phyloP scores from a whole-genome alignment of 2,888 invertebrate species.

The Lathronympha strigana region DNA sequence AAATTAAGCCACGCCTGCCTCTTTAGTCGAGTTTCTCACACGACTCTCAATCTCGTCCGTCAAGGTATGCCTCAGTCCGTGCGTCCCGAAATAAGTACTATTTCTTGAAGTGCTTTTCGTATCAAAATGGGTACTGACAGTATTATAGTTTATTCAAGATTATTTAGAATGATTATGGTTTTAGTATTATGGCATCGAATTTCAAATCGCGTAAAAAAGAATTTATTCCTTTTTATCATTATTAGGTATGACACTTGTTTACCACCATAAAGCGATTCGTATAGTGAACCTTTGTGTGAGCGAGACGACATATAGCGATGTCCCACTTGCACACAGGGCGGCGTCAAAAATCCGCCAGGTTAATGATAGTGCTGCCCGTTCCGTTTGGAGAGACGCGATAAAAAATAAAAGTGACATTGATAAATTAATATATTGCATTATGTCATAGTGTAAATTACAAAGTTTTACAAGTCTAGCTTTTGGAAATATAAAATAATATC shows the following conservation, averaged over 20 bases:
- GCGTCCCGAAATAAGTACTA: constrained; percentile 16
- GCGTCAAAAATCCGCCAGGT: no score
- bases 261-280: no score
- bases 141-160: background rate
- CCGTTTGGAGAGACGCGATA: constrained; percentile 18
- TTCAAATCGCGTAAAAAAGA: background rate
- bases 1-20: background rate
- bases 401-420: constrained; percentile 41
- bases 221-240: background rate
- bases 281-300: no score
- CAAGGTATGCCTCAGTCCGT: constrained; percentile 2
- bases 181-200: constrained; percentile 4
- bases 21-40: background rate
- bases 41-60: constrained; percentile 6
- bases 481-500: constrained; percentile 43
- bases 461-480: constrained; percentile 39
- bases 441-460: constrained; percentile 42
- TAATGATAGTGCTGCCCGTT: no score
- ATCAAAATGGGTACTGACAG: constrained; percentile 18
- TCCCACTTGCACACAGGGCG: no score
- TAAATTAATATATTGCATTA: constrained; percentile 42
- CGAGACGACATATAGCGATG: no score
- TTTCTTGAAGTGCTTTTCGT: constrained; percentile 7
- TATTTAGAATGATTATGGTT: constrained; percentile 13
- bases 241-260: constrained; percentile 4